These are phyloP conservation scores for Zaprionus lachaisei DNA, from an alignment of 1,140 invertebrate species.

Conservation along the genomic window DNA sequence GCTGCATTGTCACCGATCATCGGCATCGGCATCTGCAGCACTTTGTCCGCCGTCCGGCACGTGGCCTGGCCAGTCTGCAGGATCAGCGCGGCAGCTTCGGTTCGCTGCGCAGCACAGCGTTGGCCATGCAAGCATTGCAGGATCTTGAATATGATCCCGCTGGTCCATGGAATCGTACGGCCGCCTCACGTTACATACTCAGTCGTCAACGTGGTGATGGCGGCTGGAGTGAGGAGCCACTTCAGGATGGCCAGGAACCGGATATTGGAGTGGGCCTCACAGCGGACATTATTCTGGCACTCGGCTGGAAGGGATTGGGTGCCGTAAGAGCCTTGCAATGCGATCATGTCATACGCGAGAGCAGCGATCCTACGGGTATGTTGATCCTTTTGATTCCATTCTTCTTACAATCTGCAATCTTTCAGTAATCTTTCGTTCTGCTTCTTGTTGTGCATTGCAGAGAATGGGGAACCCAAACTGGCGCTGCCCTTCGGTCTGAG, in stretches of 20 bases:
- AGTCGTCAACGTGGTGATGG: conserved; percentile 90
- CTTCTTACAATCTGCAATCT: not conserved
- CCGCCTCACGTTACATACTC: conserved; percentile 90
- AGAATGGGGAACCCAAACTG: conserved; percentile 83
- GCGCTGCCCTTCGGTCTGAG: conserved; percentile 82
- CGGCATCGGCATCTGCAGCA: conserved; percentile 91
- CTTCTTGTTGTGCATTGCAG: conserved; percentile 27
- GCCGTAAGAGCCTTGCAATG: conserved; percentile 89
- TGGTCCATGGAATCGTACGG: conserved; percentile 90
- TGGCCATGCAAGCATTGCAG: conserved; percentile 91
- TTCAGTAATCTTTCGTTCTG: no score
- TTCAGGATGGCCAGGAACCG: conserved; percentile 84
- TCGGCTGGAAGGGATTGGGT: conserved; percentile 88
- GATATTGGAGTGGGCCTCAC: conserved; percentile 87
- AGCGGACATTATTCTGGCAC: conserved; percentile 90
- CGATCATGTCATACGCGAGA: conserved; percentile 85
- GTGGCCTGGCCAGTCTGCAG: conserved; percentile 90
- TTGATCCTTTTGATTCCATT: not conserved
- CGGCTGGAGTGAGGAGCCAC: conserved; percentile 88
- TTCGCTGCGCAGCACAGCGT: conserved; percentile 91
- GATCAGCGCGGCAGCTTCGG: conserved; percentile 92
- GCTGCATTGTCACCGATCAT: conserved; percentile 94
- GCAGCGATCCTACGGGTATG: conserved; percentile 77
- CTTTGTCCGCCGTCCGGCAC: conserved; percentile 90
- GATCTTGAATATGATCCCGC: conserved; percentile 88